Base-by-base conservation (phyloP, 2,888 invertebrate species). In the Noctua pronuba region DNA sequence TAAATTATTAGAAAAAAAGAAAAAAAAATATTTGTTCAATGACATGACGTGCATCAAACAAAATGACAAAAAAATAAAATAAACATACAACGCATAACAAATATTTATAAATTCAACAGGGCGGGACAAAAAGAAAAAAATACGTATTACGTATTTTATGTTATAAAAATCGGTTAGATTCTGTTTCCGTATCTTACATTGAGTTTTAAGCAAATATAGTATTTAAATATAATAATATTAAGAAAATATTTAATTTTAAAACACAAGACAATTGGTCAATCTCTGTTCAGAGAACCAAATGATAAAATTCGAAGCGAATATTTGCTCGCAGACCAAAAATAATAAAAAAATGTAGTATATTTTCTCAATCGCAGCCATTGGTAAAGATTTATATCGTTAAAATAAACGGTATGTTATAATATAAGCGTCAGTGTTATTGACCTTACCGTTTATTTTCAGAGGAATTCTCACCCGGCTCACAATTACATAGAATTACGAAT, bases 391-490 rank as follows among this genome's bases (percentile, higher is more conserved):
- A 89, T 87, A 84, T 80, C 79, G 83, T 84, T 86, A 86, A 90
- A 90, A 91, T 89, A 89, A 84, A 85, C 86, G 82, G 80, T 82
- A 74, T 84, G 83, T 86, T 86, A 86, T 84, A 84, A 85, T 69
- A 78, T 84, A 85, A 74, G 35, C 83, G 71, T 64, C 72, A 68
- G 85, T 92, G 91, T 90, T 89, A 92, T 84, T 92, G 92, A 92
- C 89, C 92, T 92, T 89, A 86, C 38, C 31, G 77, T 89, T 88
- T 92, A 92, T 92, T 92, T 91, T 75, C 76, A 89, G 91, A 82
- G 69, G 85, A 90, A 89, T 90, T 83, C 84, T 65, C 70, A 66
- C 69, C 70, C 70, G 55, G 52, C 65, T 68, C 74, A 77, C 77
- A 80, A 83, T 87, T 73, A 81, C 76, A 73, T 67, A 75, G 65